phyloP scores from a whole-genome alignment of 92 coral and sea anemone genomes.

The Palythoa grandiflora region DNA sequence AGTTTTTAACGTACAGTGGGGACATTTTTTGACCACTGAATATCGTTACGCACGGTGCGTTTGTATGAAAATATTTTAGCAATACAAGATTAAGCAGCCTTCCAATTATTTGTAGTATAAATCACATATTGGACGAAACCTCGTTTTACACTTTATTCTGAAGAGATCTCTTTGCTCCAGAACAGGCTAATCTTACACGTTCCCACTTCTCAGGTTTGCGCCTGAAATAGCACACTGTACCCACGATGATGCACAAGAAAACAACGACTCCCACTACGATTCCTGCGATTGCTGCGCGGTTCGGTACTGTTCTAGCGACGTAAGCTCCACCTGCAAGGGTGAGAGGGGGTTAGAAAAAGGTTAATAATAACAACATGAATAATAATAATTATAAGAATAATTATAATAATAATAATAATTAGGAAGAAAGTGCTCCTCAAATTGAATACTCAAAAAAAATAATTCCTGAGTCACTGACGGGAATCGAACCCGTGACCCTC shows the following conservation, averaged over 20 bases:
- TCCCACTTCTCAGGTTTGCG: constrained; percentile 89
- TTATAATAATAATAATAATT: no score
- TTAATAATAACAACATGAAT: background rate
- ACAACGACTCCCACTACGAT: constrained; percentile 79
- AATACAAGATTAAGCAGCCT: no score
- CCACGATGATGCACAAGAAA: constrained; percentile 75
- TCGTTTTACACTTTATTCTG: constrained; percentile 61
- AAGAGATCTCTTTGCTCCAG: constrained; percentile 69
- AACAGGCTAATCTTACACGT: constrained; percentile 43
- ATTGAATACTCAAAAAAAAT: no score
- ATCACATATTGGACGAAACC: background rate
- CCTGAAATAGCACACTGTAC: constrained; percentile 85
- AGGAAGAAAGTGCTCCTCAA: no score
- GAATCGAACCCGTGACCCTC: no score
- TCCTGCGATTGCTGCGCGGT: constrained; percentile 86
- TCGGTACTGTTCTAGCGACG: constrained; percentile 87
- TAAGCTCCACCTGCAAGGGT: constrained; percentile 82
- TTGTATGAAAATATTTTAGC: no score
- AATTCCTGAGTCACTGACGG: no score
- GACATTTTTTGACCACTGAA: no score
- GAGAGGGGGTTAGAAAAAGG: background rate
- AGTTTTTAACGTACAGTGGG: no score
- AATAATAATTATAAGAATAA: no score
- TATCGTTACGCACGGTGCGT: no score
- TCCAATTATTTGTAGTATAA: no score